phyloP scores from a whole-genome alignment of 1,140 invertebrate species.

The Augochlora pura region DNA sequence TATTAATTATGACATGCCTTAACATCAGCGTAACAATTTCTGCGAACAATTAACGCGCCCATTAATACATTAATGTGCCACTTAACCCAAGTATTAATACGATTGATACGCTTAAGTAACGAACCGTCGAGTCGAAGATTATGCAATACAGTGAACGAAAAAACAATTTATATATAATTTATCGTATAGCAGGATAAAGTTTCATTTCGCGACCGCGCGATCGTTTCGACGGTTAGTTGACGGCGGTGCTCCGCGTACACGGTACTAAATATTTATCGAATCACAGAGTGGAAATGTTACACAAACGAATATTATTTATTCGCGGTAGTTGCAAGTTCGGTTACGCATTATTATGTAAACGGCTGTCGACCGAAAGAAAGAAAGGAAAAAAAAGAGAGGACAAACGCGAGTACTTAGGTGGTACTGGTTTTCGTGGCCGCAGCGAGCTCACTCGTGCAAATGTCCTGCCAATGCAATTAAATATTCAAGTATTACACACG shows the following conservation, averaged over 20 bases:
- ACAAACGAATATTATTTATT: conserved; percentile 34
- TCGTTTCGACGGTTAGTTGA: not conserved
- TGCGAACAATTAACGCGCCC: too few species aligned
- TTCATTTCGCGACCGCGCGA: too few species aligned
- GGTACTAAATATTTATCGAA: conserved; percentile 1
- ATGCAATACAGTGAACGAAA: too few species aligned
- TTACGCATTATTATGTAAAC: conserved; percentile 7
- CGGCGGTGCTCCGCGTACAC: not conserved
- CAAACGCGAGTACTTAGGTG: conserved; percentile 15
- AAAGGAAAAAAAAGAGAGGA: not conserved
- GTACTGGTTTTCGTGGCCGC: conserved; percentile 55
- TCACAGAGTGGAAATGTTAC: not conserved
- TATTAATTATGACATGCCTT: too few species aligned
- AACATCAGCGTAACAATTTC: too few species aligned
- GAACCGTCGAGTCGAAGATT: too few species aligned
- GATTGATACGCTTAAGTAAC: too few species aligned
- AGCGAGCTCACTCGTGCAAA: conserved; percentile 66
- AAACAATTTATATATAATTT: too few species aligned
- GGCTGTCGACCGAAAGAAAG: too few species aligned
- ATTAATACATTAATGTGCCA: too few species aligned
- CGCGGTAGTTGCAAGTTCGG: not conserved
- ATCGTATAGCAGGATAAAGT: too few species aligned
- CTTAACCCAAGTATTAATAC: too few species aligned
- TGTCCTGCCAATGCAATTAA: conserved; percentile 75
- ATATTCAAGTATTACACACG: conserved; percentile 53